phyloP scores from a whole-genome alignment of 2,113 vertebrate genomes.

The Podiceps cristatus region DNA sequence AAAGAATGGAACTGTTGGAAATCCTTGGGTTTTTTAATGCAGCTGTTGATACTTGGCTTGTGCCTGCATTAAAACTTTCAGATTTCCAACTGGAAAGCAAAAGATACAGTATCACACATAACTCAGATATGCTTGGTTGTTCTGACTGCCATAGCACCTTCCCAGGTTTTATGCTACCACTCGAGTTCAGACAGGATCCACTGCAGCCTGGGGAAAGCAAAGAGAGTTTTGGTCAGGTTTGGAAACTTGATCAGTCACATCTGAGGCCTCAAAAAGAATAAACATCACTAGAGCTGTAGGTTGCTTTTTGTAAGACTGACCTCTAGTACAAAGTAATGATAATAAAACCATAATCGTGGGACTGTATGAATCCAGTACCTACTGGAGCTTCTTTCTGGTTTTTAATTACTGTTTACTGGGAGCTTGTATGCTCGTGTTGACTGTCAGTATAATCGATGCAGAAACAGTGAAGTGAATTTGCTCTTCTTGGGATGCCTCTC shows the following conservation, averaged over 20 bases:
- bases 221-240: neutral
- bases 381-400: neutral
- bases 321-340: neutral
- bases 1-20: conserved; percentile 7
- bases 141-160: neutral
- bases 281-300: neutral
- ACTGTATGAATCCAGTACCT: neutral
- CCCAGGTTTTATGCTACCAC: neutral
- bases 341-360: neutral
- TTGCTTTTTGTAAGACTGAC: neutral
- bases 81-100: conserved; percentile 22
- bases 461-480: neutral
- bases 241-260: neutral
- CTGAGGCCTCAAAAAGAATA: neutral
- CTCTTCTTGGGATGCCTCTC: neutral
- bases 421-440: conserved; percentile 7
- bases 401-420: neutral
- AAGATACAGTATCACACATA: neutral
- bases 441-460: neutral
- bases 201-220: neutral
- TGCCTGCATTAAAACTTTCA: conserved; percentile 29
- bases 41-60: neutral
- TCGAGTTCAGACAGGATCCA: neutral
- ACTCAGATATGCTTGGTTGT: neutral
- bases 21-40: conserved; percentile 14